Evolutionary conservation across 2,113 vertebrate genomes (phyloP).

Genomic region (Dicerorhinus sumatrensis): DNA sequence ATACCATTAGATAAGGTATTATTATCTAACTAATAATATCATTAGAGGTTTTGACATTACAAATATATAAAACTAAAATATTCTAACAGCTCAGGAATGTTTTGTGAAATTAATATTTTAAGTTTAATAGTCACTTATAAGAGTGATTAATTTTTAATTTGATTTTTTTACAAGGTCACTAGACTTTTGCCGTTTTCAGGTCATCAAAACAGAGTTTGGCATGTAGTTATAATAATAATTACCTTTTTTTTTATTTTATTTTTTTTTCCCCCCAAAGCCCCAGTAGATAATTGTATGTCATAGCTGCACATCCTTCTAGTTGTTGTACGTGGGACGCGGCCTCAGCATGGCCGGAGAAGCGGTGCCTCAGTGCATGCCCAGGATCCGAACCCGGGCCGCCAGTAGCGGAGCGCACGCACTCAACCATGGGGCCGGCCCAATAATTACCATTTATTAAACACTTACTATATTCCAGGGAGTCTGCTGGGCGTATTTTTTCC

Average conservation of each 20-base stretch:
- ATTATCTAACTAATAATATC: background rate
- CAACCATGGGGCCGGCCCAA: background rate
- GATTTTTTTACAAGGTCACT: constrained; percentile 38
- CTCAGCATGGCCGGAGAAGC: no score
- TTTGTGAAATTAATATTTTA: constrained; percentile 63
- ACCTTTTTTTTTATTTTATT: background rate
- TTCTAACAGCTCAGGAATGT: constrained; percentile 52
- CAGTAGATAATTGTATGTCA: no score
- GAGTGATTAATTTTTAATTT: constrained; percentile 54
- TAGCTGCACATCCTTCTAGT: no score
- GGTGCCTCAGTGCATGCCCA: no score
- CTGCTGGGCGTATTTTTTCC: constrained; percentile 12
- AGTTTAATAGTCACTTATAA: constrained; percentile 37
- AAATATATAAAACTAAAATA: constrained; percentile 66
- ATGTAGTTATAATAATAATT: constrained; percentile 38
- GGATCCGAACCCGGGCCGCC: no score
- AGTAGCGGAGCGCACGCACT: no score
- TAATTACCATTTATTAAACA: constrained; percentile 49
- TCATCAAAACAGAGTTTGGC: constrained; percentile 16
- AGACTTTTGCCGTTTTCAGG: constrained; percentile 42
- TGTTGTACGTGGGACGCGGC: no score
- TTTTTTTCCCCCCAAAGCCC: no score
- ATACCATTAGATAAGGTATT: background rate
- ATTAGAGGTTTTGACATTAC: constrained; percentile 41
- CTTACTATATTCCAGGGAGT: constrained; percentile 17